A percentile compares a stretch with the other conserved stretches of the same genome.
phyloP scores from a whole-genome alignment of 2,797 vertebrate species.

The Triplophysa yarkandensis region DNA sequence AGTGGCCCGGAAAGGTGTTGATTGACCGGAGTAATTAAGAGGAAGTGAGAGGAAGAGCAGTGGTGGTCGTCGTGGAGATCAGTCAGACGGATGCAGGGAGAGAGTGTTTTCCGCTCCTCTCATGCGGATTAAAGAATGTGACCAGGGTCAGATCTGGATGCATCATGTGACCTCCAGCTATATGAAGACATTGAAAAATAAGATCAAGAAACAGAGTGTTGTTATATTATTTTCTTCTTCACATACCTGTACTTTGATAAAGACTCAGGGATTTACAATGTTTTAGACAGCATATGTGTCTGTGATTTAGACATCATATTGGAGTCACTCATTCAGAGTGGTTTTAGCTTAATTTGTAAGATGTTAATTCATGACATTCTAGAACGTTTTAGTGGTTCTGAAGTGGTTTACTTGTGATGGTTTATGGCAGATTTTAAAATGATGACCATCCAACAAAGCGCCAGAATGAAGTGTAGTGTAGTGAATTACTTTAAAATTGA shows the following conservation, averaged over 20 bases:
- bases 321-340: no score
- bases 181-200: neutral
- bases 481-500: no score
- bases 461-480: no score
- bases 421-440: no score
- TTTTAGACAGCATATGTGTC: no score
- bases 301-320: no score
- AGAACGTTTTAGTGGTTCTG: no score
- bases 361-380: no score
- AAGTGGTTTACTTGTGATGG: no score
- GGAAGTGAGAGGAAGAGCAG: slow-evolving; percentile 13
- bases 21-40: slow-evolving; percentile 28
- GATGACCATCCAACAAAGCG: no score
- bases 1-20: slow-evolving; percentile 33
- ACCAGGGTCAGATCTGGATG: neutral
- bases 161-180: slow-evolving; percentile 12
- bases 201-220: neutral
- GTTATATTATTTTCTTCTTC: neutral
- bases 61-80: neutral
- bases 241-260: neutral
- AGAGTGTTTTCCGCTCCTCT: neutral
- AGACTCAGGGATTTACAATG: neutral
- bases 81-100: neutral
- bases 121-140: neutral
- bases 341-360: no score